These are phyloP conservation scores for Australoheros scitulus DNA, from an alignment of 2,113 vertebrate genomes.

Conservation along the genomic window DNA sequence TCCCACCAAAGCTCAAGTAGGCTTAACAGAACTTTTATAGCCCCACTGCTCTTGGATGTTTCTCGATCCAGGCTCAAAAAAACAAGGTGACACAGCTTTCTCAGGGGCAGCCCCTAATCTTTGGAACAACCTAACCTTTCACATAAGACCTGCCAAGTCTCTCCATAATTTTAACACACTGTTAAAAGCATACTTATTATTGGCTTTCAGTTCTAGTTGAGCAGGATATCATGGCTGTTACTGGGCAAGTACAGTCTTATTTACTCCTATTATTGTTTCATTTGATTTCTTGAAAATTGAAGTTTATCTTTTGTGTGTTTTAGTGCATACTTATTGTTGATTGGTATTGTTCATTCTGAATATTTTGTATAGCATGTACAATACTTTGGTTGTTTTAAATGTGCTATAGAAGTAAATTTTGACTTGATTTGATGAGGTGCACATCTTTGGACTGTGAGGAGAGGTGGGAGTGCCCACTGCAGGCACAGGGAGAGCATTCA, in stretches of 20 bases:
- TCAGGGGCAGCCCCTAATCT: not conserved
- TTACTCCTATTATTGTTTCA: not conserved
- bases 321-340: not conserved
- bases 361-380: not conserved
- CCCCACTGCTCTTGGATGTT: not conserved
- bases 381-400: not conserved
- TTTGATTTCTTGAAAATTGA: too few species aligned
- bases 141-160: not conserved
- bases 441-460: not conserved
- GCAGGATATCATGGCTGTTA: not conserved
- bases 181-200: not conserved
- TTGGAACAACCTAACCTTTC: not conserved
- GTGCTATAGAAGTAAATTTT: not conserved
- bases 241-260: not conserved
- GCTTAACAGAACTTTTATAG: not conserved
- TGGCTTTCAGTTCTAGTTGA: not conserved
- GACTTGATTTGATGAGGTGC: not conserved
- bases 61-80: not conserved
- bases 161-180: not conserved
- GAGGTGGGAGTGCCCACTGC: not conserved
- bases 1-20: too few species aligned
- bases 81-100: not conserved
- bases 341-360: not conserved
- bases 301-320: conserved; percentile 1
- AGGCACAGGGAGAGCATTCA: not conserved